Base-by-base conservation (phyloP, 2,888 invertebrate genomes). In the Zaprionus lineosus region DNA sequence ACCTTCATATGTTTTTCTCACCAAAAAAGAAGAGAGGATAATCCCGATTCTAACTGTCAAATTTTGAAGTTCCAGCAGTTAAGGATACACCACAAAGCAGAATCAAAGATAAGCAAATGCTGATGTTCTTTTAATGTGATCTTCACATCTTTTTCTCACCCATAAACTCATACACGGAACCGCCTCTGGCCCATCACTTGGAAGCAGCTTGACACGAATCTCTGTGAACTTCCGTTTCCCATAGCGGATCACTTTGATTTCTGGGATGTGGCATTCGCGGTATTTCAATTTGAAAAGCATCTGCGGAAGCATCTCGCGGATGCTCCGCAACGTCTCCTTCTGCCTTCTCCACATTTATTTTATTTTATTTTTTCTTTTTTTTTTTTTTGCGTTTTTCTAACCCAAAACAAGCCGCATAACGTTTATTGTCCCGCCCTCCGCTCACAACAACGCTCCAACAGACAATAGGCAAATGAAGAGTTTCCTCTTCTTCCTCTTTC, bases 321-420 rank as follows among this genome's bases (percentile, higher is more conserved):
- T 5, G n/a, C n/a, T n/a, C n/a, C 21, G 4, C 3, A 21, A 21
- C 21, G 3, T 7, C 7, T 21, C 21, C 7, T 7, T 21, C 7
- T 21, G 3, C 21, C 7, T 33, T 51, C 29, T 55, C 6, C 11
- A 15, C 6, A 3, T 16, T 21, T 6, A 16, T 26, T 9, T 19
- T 57, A n/a, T 18, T 12, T 11, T 29, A 19, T 6, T 16, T 5
- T 9, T 11, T 21, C 2, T 12, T n/a, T 6, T 14, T 19, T 16
- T 18, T 46, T 50, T 68, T 64, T 64, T 33, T 4, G 41, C 29
- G 34, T 50, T 65, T 76, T 82, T 82, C 65, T 68, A 74, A 33
- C 75, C 75, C 68, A 76, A 76, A 70, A 77, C 15, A 33, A 58
- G 44, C 15, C 14, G 62, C 15, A 51, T 52, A 40, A 43, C 47